These are phyloP conservation scores for Tinea trinotella DNA, from an alignment of 2,888 invertebrate genomes.

Conservation along the genomic window DNA sequence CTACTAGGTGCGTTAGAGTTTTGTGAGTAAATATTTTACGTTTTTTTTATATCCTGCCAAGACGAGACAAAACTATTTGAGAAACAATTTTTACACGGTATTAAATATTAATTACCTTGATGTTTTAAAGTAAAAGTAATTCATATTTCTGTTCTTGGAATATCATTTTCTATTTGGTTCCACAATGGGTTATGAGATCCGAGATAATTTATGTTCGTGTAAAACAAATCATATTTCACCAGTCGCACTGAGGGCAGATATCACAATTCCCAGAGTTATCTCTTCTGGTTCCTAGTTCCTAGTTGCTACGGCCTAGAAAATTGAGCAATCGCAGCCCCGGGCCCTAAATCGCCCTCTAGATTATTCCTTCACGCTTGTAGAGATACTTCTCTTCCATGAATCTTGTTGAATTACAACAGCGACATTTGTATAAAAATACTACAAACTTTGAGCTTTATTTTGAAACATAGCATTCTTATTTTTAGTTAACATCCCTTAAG, in stretches of 20 bases:
- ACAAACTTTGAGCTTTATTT: neutral
- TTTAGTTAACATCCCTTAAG: constrained; percentile 20
- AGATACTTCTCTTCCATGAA: constrained; percentile 7
- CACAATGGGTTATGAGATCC: neutral
- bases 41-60: neutral
- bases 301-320: constrained; percentile 35
- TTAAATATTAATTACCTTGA: neutral
- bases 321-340: constrained; percentile 45
- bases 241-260: constrained; percentile 14
- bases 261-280: constrained; percentile 17
- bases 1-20: constrained; percentile 49
- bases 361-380: constrained; percentile 38
- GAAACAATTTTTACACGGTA: constrained; percentile 25
- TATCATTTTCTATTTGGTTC: neutral
- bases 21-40: constrained; percentile 59
- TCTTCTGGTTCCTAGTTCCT: constrained; percentile 27
- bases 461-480: neutral
- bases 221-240: constrained; percentile 18
- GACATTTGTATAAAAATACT: neutral
- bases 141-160: neutral
- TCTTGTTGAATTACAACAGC: constrained; percentile 1
- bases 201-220: constrained; percentile 16
- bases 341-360: constrained; percentile 35
- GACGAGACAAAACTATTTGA: constrained; percentile 31
- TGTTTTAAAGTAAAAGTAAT: neutral